Evolutionary conservation across 2,888 invertebrate genomes (phyloP).

Genomic region (Dioctria linearis): DNA sequence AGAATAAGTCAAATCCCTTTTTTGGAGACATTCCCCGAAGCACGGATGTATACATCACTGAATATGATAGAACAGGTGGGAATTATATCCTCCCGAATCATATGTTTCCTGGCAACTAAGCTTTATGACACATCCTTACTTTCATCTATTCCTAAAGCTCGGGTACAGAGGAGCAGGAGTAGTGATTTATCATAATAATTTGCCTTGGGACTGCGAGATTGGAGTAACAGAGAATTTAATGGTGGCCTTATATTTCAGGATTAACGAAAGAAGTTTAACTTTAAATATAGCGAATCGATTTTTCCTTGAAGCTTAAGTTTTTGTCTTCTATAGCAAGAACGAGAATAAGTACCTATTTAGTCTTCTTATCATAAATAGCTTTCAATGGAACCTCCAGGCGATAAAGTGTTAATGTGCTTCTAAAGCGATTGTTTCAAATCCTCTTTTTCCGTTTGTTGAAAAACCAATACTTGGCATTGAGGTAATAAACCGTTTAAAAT

Average conservation of each 20-base stretch:
- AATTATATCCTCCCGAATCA: constrained; percentile 54
- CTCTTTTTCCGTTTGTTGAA: background rate
- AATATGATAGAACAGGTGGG: constrained; percentile 54
- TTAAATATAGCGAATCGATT: background rate
- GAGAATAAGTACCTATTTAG: too few species aligned
- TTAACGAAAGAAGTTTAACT: background rate
- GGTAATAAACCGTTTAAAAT: constrained; percentile 38
- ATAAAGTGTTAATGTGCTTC: background rate
- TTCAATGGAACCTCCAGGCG: background rate
- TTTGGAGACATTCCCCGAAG: constrained; percentile 28
- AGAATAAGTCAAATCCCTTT: constrained; percentile 22
- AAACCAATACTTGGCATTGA: constrained; percentile 32
- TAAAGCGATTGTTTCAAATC: background rate
- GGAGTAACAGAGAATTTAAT: background rate
- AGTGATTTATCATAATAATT: constrained; percentile 58
- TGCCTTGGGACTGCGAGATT: constrained; percentile 36
- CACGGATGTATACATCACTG: constrained; percentile 29
- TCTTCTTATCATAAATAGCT: too few species aligned
- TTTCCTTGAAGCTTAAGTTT: too few species aligned
- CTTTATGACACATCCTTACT: constrained; percentile 55
- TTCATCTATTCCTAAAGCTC: constrained; percentile 41
- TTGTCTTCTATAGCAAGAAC: too few species aligned
- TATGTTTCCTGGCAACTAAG: constrained; percentile 51
- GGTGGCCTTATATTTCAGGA: background rate
- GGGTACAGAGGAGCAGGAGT: background rate